A percentile compares a stretch with the other conserved stretches of the same genome.
These are phyloP conservation scores for Ardeotis arabs DNA, from an alignment of 2,113 vertebrate species.

Conservation along the genomic window DNA sequence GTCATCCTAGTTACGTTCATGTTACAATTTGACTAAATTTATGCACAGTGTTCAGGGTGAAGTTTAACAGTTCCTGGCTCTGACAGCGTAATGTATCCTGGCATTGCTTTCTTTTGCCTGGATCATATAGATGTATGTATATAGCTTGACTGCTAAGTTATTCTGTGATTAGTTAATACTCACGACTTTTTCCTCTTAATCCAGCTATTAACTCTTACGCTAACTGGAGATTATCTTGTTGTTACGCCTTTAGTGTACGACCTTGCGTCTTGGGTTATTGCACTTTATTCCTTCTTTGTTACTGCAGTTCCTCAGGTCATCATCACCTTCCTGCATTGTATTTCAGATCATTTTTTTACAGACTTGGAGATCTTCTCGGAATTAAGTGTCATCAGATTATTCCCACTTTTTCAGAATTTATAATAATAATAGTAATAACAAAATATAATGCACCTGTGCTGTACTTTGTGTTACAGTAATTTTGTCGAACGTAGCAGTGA, in stretches of 20 bases:
- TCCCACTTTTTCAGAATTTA: neutral
- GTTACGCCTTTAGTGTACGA: neutral
- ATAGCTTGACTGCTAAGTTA: neutral
- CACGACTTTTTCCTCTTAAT: neutral
- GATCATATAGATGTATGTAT: no score
- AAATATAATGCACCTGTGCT: neutral
- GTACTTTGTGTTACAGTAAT: neutral
- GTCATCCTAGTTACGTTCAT: accelerated
- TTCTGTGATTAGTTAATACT: neutral
- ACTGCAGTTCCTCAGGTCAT: neutral
- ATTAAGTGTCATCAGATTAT: neutral
- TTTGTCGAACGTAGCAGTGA: neutral
- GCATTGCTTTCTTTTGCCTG: neutral
- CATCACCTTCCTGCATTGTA: neutral
- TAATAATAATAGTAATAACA: neutral
- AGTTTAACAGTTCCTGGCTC: neutral
- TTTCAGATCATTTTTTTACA: neutral
- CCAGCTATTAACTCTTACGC: neutral
- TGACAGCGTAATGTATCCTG: neutral
- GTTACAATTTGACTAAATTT: neutral
- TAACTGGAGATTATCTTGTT: neutral
- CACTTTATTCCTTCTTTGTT: neutral
- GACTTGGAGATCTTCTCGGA: neutral
- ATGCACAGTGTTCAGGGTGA: neutral
- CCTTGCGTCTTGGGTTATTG: neutral